A percentile compares a stretch with the other conserved stretches of the same genome.
These are phyloP conservation scores for Rambutsinella grinnellia DNA, from an alignment of 2,888 invertebrate genomes.

Conservation along the genomic window DNA sequence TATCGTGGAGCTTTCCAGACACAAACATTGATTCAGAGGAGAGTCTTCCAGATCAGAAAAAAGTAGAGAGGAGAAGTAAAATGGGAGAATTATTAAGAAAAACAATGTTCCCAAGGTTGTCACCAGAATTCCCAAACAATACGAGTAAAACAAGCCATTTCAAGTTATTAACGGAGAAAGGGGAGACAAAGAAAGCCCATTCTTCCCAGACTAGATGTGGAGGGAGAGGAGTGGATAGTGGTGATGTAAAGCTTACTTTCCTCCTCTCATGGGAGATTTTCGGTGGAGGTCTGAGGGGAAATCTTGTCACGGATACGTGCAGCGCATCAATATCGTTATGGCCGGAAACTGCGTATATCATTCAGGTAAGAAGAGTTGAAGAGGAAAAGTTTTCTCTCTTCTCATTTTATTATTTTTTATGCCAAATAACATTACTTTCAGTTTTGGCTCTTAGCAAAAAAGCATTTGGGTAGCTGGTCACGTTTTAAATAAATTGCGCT, in stretches of 20 bases:
- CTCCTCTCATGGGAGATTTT: conserved; percentile 88
- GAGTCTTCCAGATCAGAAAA: too few relatives aligned
- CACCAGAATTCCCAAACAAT: conserved; percentile 12
- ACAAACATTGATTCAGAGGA: not conserved
- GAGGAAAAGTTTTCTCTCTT: not conserved
- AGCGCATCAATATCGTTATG: conserved; percentile 83
- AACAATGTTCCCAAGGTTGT: not conserved
- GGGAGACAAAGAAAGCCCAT: not conserved
- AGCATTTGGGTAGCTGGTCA: too few relatives aligned
- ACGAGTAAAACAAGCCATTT: too few relatives aligned
- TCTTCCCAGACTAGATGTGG: conserved; percentile 9
- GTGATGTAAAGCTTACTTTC: conserved; percentile 71
- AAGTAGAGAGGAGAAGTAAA: not conserved
- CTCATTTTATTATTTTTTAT: not conserved
- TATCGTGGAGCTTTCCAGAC: conserved; percentile 75
- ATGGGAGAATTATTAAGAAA: not conserved
- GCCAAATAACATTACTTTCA: not conserved
- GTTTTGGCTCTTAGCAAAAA: too few relatives aligned
- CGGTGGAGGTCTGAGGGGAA: conserved; percentile 84
- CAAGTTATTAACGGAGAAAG: not conserved
- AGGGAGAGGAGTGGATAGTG: conserved; percentile 20
- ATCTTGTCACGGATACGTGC: conserved; percentile 84
- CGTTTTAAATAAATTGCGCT: too few relatives aligned
- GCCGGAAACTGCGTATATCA: conserved; percentile 85
- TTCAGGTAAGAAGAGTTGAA: conserved; percentile 75